Evolutionary conservation across 1,140 invertebrate species (phyloP).

Genomic region (Bombus difficillimus): DNA sequence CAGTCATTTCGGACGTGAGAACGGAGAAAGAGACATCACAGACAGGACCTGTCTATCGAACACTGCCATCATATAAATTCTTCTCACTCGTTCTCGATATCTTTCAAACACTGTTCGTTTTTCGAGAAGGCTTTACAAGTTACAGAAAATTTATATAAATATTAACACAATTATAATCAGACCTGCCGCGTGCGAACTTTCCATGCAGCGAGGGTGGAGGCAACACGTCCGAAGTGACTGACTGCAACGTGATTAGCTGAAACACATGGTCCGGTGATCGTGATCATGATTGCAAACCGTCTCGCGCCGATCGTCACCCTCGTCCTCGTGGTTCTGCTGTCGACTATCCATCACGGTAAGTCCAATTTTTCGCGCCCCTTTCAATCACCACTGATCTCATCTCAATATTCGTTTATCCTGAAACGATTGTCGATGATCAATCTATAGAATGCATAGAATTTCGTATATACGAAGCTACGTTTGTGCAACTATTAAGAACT

Average conservation of each 20-base stretch:
- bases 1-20: conserved; percentile 51
- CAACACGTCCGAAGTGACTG: conserved; percentile 39
- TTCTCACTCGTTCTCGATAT: neutral
- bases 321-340: conserved; percentile 58
- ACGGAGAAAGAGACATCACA: neutral
- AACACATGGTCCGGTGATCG: conserved; percentile 66
- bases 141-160: neutral
- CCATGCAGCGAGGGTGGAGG: conserved; percentile 40
- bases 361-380: conserved; percentile 22
- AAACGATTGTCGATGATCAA: neutral
- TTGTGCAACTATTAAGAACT: neutral
- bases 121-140: neutral
- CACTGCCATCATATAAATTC: conserved; percentile 19
- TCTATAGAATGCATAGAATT: neutral
- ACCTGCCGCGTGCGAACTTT: conserved; percentile 20
- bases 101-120: neutral
- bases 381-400: neutral
- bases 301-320: conserved; percentile 62
- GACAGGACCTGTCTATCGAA: neutral
- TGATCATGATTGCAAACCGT: conserved; percentile 66
- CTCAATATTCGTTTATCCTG: neutral
- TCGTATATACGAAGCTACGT: neutral
- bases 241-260: conserved; percentile 39
- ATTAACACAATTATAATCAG: neutral
- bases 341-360: conserved; percentile 63